Percentiles rank a stretch among this genome's conserved stretches.
Evolutionary conservation across 1,140 invertebrate genomes (phyloP).

Genomic region (Anastatus disparis): DNA sequence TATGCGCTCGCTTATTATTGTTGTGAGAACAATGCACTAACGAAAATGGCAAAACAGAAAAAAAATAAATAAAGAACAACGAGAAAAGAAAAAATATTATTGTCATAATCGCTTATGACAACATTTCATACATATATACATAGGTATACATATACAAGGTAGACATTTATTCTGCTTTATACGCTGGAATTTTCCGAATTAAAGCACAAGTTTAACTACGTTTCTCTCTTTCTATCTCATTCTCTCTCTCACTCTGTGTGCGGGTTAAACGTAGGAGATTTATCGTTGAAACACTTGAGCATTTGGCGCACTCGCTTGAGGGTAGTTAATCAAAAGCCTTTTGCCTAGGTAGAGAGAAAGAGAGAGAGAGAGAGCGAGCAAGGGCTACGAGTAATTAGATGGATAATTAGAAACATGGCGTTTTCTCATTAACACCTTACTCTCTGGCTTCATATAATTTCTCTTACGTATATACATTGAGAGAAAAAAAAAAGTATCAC

Average conservation of each 20-base stretch:
- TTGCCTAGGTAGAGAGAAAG: too few relatives aligned
- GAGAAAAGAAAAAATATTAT: not conserved
- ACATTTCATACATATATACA: too few relatives aligned
- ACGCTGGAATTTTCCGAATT: too few relatives aligned
- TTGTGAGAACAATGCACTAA: not conserved
- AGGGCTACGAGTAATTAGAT: conserved; percentile 44
- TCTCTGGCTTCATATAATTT: too few relatives aligned
- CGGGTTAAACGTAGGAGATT: too few relatives aligned
- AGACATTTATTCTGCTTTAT: too few relatives aligned
- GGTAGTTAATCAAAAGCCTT: conserved; percentile 41
- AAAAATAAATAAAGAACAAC: not conserved
- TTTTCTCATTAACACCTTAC: conserved; percentile 41
- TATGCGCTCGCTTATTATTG: not conserved
- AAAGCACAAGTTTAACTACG: too few relatives aligned
- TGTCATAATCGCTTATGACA: not conserved
- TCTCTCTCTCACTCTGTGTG: too few relatives aligned
- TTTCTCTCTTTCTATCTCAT: too few relatives aligned
- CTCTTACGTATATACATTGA: not conserved
- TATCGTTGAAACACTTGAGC: conserved; percentile 41
- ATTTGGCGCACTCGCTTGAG: not conserved
- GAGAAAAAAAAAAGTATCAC: conserved; percentile 7
- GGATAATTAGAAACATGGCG: conserved; percentile 46
- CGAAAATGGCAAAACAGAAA: not conserved
- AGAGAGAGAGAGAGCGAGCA: conserved; percentile 33
- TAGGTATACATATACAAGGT: too few relatives aligned